Evolutionary conservation across 2,888 invertebrate genomes (phyloP), one percentile per base, ranked within the genome.

Genomic region (Andrena bucephala): DNA sequence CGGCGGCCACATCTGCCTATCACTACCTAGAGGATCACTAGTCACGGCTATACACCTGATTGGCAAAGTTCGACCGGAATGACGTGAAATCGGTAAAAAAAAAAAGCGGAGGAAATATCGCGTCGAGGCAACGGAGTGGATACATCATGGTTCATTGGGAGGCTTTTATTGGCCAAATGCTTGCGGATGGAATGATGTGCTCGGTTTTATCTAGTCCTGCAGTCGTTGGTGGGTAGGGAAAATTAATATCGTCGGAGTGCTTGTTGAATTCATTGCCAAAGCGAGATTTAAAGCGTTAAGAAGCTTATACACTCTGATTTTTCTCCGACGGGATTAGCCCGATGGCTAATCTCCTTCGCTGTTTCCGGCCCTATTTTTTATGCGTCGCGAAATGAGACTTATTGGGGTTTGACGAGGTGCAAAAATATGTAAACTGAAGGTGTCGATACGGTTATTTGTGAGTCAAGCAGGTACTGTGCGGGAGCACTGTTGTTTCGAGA

Each of bases 361-460:
- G 13, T 57, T 20, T 24, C 13, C 10, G 8, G 24, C 0, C n/a
- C 13, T 0, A 8, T n/a, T 2, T 29, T 8, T 31, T 48, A 24
- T 4, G 2, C 20, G n/a, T 0, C 5, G 20, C 10, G 50, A 50
- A 60, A 36, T 36, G 62, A 33, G 57, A 59, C 66, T 70, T 36
- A 27, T 62, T 48, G 59, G 42, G 27, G 52, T 60, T 33, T 13
- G 73, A 52, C 77, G 73, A 52, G 36, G 42, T 24, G 71, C 20
- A 67, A 81, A 72, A 81, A 73, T 78, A 81, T 33, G 59, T 70
- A 70, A 78, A 74, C 68, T 69, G 81, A 68, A 59, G 31, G 63
- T 65, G 73, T 29, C 72, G 68, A 66, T 73, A 65, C 60, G 50
- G 78, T 78, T 78, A 67, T 82, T 82, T 79, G 79, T 74, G 70